A percentile compares a stretch with the other conserved stretches of the same genome.
Conservation (phyloP, 2,113 vertebrate species). For the Chaetodon trifascialis region DNA sequence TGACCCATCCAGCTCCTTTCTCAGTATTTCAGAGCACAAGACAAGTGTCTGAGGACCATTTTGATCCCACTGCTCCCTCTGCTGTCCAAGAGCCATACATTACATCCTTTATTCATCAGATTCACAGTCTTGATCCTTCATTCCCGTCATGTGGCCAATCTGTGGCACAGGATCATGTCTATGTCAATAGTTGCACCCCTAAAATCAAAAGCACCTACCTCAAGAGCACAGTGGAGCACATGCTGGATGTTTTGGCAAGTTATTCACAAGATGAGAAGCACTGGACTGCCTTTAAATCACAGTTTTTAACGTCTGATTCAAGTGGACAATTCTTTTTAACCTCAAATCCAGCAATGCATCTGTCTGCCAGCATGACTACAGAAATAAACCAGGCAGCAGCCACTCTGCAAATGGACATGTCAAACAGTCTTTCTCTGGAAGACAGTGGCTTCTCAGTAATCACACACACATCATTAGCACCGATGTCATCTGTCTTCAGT, state of each 20-base stretch:
- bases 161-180: not conserved
- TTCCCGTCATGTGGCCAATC: constrained; percentile 6
- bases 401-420: constrained; percentile 1
- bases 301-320: constrained; percentile 1
- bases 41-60: not conserved
- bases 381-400: not conserved
- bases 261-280: not conserved
- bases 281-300: not conserved
- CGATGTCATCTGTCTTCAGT: not conserved
- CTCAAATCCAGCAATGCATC: not conserved
- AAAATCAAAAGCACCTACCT: not conserved
- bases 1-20: not conserved
- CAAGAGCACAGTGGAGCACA: not conserved
- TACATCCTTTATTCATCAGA: not conserved
- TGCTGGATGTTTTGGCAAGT: not conserved
- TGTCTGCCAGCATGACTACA: not conserved
- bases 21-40: fast-evolving
- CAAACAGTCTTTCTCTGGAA: not conserved
- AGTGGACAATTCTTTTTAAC: not conserved
- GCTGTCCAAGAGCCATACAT: constrained; percentile 11
- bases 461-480: not conserved
- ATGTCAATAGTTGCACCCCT: not conserved
- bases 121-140: constrained; percentile 16
- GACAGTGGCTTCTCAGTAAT: not conserved
- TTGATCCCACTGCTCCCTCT: constrained; percentile 50